Percentiles rank a stretch among this genome's conserved stretches.
These are phyloP conservation scores for Epicauta chinensis DNA, from an alignment of 1,140 invertebrate genomes.

Conservation along the genomic window DNA sequence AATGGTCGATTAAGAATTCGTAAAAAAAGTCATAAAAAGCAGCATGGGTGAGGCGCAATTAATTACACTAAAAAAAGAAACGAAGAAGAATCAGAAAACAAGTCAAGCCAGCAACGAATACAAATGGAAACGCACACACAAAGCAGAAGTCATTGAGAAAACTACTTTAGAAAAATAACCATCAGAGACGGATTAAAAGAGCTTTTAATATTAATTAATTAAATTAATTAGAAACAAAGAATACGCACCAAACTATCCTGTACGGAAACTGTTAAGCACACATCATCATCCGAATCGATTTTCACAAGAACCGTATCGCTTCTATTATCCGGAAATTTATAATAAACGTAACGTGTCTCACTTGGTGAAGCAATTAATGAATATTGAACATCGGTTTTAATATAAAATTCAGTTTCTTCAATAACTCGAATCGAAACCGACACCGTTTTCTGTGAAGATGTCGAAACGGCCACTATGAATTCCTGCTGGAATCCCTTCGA, in stretches of 20 bases:
- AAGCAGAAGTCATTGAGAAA: too few relatives aligned
- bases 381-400: slow-evolving; percentile 44
- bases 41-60: too few relatives aligned
- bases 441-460: slow-evolving; percentile 47
- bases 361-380: slow-evolving; percentile 44
- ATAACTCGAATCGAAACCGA: slow-evolving; percentile 48
- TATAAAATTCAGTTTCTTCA: slow-evolving; percentile 52
- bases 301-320: slow-evolving; percentile 56
- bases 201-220: too few relatives aligned
- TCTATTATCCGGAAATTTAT: slow-evolving; percentile 28
- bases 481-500: slow-evolving; percentile 28
- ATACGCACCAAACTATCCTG: slow-evolving; percentile 33
- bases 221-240: too few relatives aligned
- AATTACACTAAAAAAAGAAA: too few relatives aligned
- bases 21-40: too few relatives aligned
- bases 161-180: too few relatives aligned
- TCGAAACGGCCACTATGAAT: slow-evolving; percentile 56
- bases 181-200: too few relatives aligned
- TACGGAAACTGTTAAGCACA: slow-evolving; percentile 56
- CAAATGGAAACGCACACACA: too few relatives aligned
- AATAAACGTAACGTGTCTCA: slow-evolving; percentile 41
- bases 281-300: slow-evolving; percentile 57
- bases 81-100: too few relatives aligned
- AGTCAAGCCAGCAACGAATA: too few relatives aligned
- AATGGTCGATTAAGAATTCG: too few relatives aligned